phyloP scores from a whole-genome alignment of 2,113 vertebrate species.

The Hylia prasina region DNA sequence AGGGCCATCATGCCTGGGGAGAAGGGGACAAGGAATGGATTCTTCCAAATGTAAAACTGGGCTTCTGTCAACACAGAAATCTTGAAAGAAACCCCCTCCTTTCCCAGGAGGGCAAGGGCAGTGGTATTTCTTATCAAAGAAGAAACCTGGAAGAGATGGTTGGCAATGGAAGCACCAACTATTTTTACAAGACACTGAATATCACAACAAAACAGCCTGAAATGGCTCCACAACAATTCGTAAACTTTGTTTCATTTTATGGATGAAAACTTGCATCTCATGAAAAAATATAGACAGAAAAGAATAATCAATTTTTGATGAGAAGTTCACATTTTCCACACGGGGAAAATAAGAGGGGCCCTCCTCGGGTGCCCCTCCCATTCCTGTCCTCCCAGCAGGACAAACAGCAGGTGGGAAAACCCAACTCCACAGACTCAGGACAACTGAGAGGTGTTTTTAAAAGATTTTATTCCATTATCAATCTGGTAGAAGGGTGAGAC shows the following conservation, averaged over 20 bases:
- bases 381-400: too few species aligned
- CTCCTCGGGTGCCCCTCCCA: neutral
- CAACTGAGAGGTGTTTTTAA: too few species aligned
- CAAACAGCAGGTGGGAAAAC: too few species aligned
- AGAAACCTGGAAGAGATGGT: neutral
- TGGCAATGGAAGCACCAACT: neutral
- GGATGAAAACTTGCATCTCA: constrained; percentile 7
- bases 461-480: too few species aligned
- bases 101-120: neutral
- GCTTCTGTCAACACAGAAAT: neutral
- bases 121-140: neutral
- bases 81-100: neutral
- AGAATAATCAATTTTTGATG: neutral
- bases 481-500: too few species aligned
- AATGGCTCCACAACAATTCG: neutral
- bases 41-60: too few species aligned
- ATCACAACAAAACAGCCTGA: neutral
- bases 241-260: neutral
- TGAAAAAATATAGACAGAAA: constrained; percentile 4
- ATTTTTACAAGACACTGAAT: neutral
- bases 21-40: neutral
- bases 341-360: neutral
- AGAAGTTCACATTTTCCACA: constrained; percentile 2
- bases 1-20: neutral
- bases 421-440: too few species aligned